phyloP scores from a whole-genome alignment of 2,888 invertebrate genomes.

The Microchrysa polita region DNA sequence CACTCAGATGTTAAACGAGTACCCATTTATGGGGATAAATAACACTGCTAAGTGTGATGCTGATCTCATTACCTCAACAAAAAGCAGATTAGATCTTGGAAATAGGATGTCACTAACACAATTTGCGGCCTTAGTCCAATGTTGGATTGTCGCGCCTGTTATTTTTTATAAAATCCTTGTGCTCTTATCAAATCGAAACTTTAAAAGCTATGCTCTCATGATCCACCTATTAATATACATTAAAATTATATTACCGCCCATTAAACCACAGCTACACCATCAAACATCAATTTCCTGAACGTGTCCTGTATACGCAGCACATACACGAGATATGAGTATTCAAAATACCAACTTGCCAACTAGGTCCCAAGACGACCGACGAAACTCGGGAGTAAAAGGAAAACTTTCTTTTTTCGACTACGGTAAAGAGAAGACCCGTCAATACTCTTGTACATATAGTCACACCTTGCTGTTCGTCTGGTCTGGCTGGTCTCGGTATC shows the following conservation, averaged over 20 bases:
- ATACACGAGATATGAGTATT: constrained; percentile 16
- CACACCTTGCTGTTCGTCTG: too few relatives aligned
- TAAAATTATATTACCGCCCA: constrained; percentile 12
- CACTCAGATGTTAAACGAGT: too few relatives aligned
- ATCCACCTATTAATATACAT: constrained; percentile 12
- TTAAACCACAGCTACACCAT: constrained; percentile 19
- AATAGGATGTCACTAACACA: too few relatives aligned
- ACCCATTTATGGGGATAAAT: too few relatives aligned
- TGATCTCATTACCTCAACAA: too few relatives aligned
- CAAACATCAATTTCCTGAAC: constrained; percentile 30
- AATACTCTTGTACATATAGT: constrained; percentile 8
- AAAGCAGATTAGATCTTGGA: too few relatives aligned
- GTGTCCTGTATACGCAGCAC: constrained; percentile 6
- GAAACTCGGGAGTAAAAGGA: neutral
- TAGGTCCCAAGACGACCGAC: neutral
- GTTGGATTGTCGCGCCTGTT: too few relatives aligned
- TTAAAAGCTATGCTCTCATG: neutral
- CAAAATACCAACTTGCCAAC: constrained; percentile 27
- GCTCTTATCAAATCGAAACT: neutral
- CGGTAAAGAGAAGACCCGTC: neutral
- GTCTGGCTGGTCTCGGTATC: too few relatives aligned
- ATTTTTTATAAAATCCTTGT: neutral
- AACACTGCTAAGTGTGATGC: too few relatives aligned
- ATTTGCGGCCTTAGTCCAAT: too few relatives aligned
- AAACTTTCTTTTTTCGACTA: constrained; percentile 19